A percentile compares a stretch with the other conserved stretches of the same genome.
These are phyloP conservation scores for Neoaliturus tenellus DNA, from an alignment of 2,888 invertebrate species.

Conservation along the genomic window DNA sequence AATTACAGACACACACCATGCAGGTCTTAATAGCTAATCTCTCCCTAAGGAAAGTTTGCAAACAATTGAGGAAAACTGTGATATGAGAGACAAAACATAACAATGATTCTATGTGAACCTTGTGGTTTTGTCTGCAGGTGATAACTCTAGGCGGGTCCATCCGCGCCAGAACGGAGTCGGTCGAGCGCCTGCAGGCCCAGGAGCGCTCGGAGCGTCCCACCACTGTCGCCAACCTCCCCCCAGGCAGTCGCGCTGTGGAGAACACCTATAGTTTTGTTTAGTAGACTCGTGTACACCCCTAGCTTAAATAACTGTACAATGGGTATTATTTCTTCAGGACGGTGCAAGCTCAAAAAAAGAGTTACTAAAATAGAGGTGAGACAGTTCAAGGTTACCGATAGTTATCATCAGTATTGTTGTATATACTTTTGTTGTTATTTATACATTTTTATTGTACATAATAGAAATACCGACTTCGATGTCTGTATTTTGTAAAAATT, in stretches of 20 bases:
- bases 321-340: background rate
- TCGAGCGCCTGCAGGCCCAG: conserved; percentile 81
- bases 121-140: conserved; percentile 70
- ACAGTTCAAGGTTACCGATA: background rate
- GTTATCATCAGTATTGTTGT: conserved; percentile 13
- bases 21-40: no score
- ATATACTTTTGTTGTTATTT: conserved; percentile 9
- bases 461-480: background rate
- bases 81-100: no score
- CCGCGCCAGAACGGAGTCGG: conserved; percentile 84
- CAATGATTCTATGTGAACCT: no score
- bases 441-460: background rate
- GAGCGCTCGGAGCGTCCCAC: conserved; percentile 66
- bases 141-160: conserved; percentile 89
- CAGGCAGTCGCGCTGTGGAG: conserved; percentile 76
- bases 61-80: no score
- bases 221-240: background rate
- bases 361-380: conserved; percentile 1
- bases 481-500: background rate
- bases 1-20: no score
- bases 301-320: background rate
- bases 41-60: no score
- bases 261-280: conserved; percentile 81
- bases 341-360: background rate
- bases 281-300: conserved; percentile 61